Conservation (phyloP, 2,797 vertebrate species). For the Macrochelys suwanniensis region DNA sequence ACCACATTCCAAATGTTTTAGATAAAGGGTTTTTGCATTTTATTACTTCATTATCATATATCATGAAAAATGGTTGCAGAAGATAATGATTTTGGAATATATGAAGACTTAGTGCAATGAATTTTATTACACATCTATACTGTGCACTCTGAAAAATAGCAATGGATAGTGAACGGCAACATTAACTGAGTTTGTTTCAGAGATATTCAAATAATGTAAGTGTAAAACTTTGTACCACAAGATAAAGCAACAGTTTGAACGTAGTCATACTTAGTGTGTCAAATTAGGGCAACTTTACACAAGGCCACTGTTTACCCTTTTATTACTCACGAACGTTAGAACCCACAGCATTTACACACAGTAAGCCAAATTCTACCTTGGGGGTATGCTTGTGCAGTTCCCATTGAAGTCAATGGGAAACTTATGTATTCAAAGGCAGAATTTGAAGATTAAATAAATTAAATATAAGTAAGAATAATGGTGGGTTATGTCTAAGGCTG, state of each 20-base stretch:
- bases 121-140: slow-evolving; percentile 54
- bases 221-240: slow-evolving; percentile 39
- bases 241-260: slow-evolving; percentile 14
- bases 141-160: slow-evolving; percentile 50
- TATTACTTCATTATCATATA: slow-evolving; percentile 74
- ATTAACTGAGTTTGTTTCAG: slow-evolving; percentile 32
- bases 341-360: background rate
- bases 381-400: background rate
- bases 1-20: slow-evolving; percentile 64
- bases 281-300: slow-evolving; percentile 8
- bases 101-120: slow-evolving; percentile 66
- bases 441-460: background rate
- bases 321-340: background rate
- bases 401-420: background rate
- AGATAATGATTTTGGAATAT: slow-evolving; percentile 69
- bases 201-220: slow-evolving; percentile 32
- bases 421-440: background rate
- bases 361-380: background rate
- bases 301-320: slow-evolving; percentile 4
- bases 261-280: slow-evolving; percentile 5
- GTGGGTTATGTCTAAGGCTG: background rate
- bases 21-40: slow-evolving; percentile 70
- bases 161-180: slow-evolving; percentile 56
- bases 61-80: slow-evolving; percentile 60
- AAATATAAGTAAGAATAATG: background rate